Evolutionary conservation across 1,140 invertebrate genomes (phyloP), one percentile per base, ranked within the genome.

Genomic region (Nymphalis io): DNA sequence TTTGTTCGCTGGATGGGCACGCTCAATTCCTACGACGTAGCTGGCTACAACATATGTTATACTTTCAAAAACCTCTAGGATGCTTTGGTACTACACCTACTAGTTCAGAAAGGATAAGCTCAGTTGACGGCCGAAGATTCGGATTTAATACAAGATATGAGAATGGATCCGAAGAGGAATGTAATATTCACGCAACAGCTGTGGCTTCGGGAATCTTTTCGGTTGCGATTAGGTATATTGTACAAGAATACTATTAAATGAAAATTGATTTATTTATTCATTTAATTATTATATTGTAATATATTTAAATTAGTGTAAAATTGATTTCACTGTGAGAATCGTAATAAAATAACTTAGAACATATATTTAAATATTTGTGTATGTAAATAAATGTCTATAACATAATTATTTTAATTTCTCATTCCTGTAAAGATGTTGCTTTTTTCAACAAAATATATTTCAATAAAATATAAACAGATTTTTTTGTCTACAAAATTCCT

Each of bases 1-100:
- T 84, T 13, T 87, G 85, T 64, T 39, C 75, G 20, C 23, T 83
- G 20, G 71, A 74, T 8, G 85, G 85, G 3, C 69, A 82, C 48
- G 18, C 65, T 3, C 57, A 82, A 51, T 86, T 86, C 18, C 61
- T 86, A 0, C 72, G 67, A 18, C 79, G 80, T 2, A 15, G 16
- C 0, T 88, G 84, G 85, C 15, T 88, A 15, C 16, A 64, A 0
- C 61, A 75, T n/a, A 61, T 79, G 6, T 63, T 81, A 1, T 33
- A 57, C 1, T 78, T 72, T 39, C 80, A 87, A 75, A 76, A 78
- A 11, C 1, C 58, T n/a, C 23, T 72, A 20, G 85, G 85, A 6
- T 85, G 85, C 38, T 85, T 85, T 58, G 61, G 63, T 18, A 38
- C 59, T 10, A 16, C 64, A 33, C 13, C 55, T 33, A 42, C 15